phyloP scores from a whole-genome alignment of 2,797 vertebrate species.

The Holocentrus rufus region DNA sequence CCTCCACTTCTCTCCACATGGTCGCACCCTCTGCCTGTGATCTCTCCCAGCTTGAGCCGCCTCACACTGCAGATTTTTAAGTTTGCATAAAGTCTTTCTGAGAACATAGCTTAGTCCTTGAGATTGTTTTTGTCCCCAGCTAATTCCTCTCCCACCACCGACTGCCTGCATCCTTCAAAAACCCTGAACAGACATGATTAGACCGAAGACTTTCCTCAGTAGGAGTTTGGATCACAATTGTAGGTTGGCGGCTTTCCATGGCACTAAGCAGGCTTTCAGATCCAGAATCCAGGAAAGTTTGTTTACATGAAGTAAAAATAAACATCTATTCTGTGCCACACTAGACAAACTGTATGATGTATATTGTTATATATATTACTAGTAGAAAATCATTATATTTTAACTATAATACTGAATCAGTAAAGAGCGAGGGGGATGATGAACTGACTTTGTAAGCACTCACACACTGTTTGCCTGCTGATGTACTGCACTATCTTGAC shows the following conservation, averaged over 20 bases:
- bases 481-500: too few relatives aligned
- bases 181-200: conserved; percentile 23
- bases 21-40: conserved; percentile 22
- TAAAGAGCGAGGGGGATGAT: not conserved
- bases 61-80: conserved; percentile 6
- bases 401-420: not conserved
- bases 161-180: conserved; percentile 31
- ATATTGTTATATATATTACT: too few relatives aligned
- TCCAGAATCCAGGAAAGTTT: conserved; percentile 34
- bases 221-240: conserved; percentile 25
- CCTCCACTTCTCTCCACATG: conserved; percentile 46
- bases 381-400: not conserved
- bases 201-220: conserved; percentile 32
- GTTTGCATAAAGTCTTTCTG: conserved; percentile 26
- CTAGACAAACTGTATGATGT: not conserved
- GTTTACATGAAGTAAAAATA: conserved; percentile 2
- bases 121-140: conserved; percentile 28
- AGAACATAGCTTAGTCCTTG: conserved; percentile 19
- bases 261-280: conserved; percentile 31
- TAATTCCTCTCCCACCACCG: conserved; percentile 44
- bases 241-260: conserved; percentile 27
- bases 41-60: conserved; percentile 13
- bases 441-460: not conserved
- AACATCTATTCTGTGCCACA: conserved; percentile 24
- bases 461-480: not conserved